Base-by-base conservation (phyloP, 2,888 invertebrate species). In the Phaedon cochleariae region DNA sequence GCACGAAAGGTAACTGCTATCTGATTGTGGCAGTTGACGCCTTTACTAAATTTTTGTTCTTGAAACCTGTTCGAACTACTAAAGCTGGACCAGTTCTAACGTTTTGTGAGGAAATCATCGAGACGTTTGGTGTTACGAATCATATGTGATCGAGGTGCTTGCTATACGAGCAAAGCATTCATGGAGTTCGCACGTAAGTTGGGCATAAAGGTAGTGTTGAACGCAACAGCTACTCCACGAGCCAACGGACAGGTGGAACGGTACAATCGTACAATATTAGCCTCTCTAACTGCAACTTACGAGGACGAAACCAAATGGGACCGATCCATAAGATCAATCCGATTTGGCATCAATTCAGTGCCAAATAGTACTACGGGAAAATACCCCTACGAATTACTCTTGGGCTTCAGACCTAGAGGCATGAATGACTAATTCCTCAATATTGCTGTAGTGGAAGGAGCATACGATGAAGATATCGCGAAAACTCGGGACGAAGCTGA, bases 31-130 rank as follows among this genome's bases (percentile, higher is more conserved):
- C 64, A 0, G 75, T 79, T 9, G 79, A 79, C 58, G 74, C 72
- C 0, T 79, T 79, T 62, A 80, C 78, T 6, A 80, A 79, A 67
- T 80, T 77, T 71, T 63, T 74, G 2, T 77, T 76, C 58, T 62
- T 77, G 4, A 72, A 67, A 31, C 67, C 78, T 1, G 67, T 73
- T 6, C 21, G 18, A 29, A 58, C 17, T 18, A 72, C 69, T 1
- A 67, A 68, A 48, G 37, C 63, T 10, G 18, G 10, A 21, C 64
- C 60, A 10, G 37, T 65, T 12, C 54, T 70, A 12, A 61, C 53
- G 1, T 68, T 72, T 9, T 31, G n/a, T 41, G 41, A 68, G 26
- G 48, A 59, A n/a, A 67, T 71, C 29, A 45, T 70, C 12, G 46
- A 55, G 21, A 69, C 22, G 10, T 71, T 71, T 55, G 70, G 70